Evolutionary conservation across 2,888 invertebrate genomes (phyloP).

Genomic region (Trissolcus japonicus): DNA sequence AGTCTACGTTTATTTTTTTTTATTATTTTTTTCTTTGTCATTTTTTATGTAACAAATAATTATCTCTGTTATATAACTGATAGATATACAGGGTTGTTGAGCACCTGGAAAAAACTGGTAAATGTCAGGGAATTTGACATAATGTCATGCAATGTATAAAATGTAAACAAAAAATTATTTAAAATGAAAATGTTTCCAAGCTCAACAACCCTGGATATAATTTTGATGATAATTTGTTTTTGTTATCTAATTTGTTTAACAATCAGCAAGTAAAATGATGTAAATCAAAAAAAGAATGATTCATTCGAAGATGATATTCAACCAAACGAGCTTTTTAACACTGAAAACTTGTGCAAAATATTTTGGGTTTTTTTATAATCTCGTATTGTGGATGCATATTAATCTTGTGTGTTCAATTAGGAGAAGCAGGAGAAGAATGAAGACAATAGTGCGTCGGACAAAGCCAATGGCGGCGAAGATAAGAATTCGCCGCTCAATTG

Average conservation of each 20-base stretch:
- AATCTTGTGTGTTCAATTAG: neutral
- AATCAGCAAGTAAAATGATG: slow-evolving; percentile 35
- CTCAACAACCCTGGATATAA: too few relatives aligned
- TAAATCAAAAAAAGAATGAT: slow-evolving; percentile 24
- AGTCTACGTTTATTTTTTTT: neutral
- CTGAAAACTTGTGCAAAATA: slow-evolving; percentile 56
- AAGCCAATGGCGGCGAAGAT: slow-evolving; percentile 76
- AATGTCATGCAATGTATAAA: too few relatives aligned
- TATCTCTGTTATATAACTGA: too few relatives aligned
- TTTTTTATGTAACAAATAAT: too few relatives aligned
- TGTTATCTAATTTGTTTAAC: too few relatives aligned
- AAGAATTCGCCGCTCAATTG: slow-evolving; percentile 81
- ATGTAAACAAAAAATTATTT: too few relatives aligned
- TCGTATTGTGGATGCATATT: neutral
- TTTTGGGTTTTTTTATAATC: neutral
- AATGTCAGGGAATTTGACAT: too few relatives aligned
- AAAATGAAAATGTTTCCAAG: too few relatives aligned
- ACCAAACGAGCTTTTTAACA: slow-evolving; percentile 72
- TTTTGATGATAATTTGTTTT: too few relatives aligned
- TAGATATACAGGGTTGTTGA: too few relatives aligned
- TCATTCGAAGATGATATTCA: slow-evolving; percentile 14
- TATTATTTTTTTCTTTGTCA: neutral
- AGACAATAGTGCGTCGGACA: slow-evolving; percentile 75
- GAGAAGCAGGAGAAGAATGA: slow-evolving; percentile 75
- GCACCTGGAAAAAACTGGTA: too few relatives aligned